Evolutionary conservation across 2,113 vertebrate species (phyloP).

Genomic region (Psilopsiagon aymara): DNA sequence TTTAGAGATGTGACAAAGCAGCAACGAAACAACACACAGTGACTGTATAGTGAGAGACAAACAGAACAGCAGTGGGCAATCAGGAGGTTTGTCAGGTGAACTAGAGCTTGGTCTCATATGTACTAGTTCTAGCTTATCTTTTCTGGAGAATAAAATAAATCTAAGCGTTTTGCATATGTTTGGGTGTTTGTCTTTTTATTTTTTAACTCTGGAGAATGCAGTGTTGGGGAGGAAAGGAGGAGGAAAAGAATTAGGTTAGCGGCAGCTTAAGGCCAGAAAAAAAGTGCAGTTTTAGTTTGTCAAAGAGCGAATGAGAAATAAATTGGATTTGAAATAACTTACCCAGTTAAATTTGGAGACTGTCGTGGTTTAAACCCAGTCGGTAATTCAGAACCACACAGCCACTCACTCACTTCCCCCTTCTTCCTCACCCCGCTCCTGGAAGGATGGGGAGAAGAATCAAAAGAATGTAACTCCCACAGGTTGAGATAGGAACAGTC

Average conservation of each 20-base stretch:
- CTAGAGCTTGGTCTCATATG: not conserved
- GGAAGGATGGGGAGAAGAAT: no score
- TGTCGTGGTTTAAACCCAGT: not conserved
- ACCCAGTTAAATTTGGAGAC: not conserved
- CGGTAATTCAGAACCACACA: not conserved
- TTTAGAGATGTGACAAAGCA: constrained; percentile 11
- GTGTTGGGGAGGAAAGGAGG: not conserved
- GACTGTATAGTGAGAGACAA: not conserved
- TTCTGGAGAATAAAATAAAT: not conserved
- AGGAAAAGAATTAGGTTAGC: not conserved
- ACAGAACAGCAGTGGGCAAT: not conserved
- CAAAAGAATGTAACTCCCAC: no score
- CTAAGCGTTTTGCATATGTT: not conserved
- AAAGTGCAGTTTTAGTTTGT: not conserved
- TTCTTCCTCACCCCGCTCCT: no score
- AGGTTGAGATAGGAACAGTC: no score
- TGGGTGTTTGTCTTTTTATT: not conserved
- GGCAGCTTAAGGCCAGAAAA: not conserved
- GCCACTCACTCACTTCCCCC: no score
- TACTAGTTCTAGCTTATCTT: not conserved
- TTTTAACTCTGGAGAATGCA: not conserved
- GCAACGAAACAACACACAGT: not conserved
- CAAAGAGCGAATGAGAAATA: not conserved
- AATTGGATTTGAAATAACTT: not conserved
- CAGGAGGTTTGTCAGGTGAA: not conserved